A percentile compares a stretch with the other conserved stretches of the same genome.
phyloP scores from a whole-genome alignment of 1,140 invertebrate genomes.

The Piezodorus guildinii region DNA sequence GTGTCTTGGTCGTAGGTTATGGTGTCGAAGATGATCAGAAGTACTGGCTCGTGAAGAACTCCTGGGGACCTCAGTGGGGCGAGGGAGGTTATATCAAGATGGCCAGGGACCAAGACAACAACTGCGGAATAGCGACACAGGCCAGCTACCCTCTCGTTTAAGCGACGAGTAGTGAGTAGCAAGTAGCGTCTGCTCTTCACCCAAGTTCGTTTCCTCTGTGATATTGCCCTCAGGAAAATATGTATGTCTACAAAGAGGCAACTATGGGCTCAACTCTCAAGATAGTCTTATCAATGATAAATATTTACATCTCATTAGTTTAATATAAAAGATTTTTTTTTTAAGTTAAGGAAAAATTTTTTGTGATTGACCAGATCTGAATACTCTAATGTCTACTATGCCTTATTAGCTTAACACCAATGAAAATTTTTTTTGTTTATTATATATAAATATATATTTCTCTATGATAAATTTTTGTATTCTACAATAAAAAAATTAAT shows the following conservation, averaged over 20 bases:
- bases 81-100: conserved; percentile 43
- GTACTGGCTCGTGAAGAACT: conserved; percentile 73
- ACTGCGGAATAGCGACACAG: conserved; percentile 43
- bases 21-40: conserved; percentile 49
- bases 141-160: conserved; percentile 35
- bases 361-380: background rate
- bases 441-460: background rate
- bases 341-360: background rate
- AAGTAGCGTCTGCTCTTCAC: background rate
- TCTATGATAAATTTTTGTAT: background rate
- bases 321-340: background rate
- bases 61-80: conserved; percentile 41
- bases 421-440: background rate
- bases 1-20: conserved; percentile 77
- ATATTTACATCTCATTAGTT: background rate
- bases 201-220: too few relatives aligned
- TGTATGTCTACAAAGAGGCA: background rate
- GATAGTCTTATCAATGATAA: background rate
- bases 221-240: too few relatives aligned
- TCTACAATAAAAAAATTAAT: background rate
- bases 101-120: conserved; percentile 40
- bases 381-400: too few relatives aligned
- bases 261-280: background rate
- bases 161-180: background rate
- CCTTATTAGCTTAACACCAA: background rate